phyloP scores from a whole-genome alignment of 2,888 invertebrate species.

The Thecophora atra region DNA sequence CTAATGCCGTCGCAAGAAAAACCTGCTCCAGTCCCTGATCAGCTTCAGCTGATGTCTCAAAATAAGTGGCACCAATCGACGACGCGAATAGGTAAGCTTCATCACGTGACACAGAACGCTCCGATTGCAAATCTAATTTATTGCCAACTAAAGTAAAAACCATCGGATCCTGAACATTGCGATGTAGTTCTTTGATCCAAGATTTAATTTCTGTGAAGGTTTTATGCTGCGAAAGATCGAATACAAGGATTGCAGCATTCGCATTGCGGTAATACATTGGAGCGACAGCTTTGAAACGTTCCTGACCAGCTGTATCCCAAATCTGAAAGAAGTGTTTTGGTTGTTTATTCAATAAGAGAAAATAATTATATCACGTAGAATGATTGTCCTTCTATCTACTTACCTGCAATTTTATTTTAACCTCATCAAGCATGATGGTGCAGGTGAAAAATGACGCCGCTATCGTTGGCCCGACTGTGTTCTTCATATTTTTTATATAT shows the following conservation, averaged over 20 bases:
- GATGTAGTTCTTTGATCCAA: constrained; percentile 85
- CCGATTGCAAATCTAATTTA: constrained; percentile 78
- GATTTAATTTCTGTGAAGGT: constrained; percentile 82
- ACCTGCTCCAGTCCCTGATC: constrained; percentile 81
- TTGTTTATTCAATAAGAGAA: too few relatives aligned
- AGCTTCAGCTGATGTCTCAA: constrained; percentile 84
- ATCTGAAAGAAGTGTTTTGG: constrained; percentile 52
- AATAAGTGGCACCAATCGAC: constrained; percentile 83
- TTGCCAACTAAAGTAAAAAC: constrained; percentile 85
- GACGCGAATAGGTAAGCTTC: constrained; percentile 82
- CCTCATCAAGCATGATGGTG: constrained; percentile 77
- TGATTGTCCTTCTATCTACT: constrained; percentile 45
- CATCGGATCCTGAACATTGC: constrained; percentile 83
- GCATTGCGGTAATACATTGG: constrained; percentile 95
- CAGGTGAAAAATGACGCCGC: constrained; percentile 92
- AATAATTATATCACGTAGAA: constrained; percentile 25
- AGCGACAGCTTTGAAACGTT: constrained; percentile 84
- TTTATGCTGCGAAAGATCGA: constrained; percentile 80
- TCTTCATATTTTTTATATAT: constrained; percentile 82
- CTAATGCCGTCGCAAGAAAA: constrained; percentile 74
- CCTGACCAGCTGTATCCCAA: constrained; percentile 66
- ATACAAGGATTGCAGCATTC: constrained; percentile 87
- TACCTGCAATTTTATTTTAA: constrained; percentile 81
- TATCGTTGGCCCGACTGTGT: constrained; percentile 82
- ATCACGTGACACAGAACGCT: constrained; percentile 72